A percentile compares a stretch with the other conserved stretches of the same genome.
Evolutionary conservation across 2,888 invertebrate genomes (phyloP).

Genomic region (Polydrusus tereticollis): DNA sequence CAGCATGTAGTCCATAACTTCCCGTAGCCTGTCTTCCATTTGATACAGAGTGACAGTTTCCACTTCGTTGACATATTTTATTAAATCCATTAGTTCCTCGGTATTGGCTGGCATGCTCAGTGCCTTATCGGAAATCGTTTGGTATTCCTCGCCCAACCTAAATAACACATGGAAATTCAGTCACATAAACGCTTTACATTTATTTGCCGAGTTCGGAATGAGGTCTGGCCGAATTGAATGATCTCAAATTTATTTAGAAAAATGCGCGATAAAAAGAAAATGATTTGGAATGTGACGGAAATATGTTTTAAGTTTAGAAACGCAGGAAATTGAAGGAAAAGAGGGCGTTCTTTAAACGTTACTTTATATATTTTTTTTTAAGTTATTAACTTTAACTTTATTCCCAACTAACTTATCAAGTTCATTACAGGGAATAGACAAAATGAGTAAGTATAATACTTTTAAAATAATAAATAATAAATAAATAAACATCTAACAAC

Average conservation of each 20-base stretch:
- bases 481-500: no score
- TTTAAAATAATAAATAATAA: no score
- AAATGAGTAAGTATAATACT: no score
- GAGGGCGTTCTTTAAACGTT: no score
- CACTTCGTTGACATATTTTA: conserved; percentile 81
- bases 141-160: conserved; percentile 88
- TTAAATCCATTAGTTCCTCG: conserved; percentile 86
- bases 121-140: conserved; percentile 82
- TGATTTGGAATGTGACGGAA: not conserved
- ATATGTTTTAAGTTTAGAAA: no score
- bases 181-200: not conserved
- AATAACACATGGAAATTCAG: conserved; percentile 10
- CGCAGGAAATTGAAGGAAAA: no score
- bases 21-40: conserved; percentile 82
- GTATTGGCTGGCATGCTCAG: conserved; percentile 86
- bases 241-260: not conserved
- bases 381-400: no score
- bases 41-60: conserved; percentile 78
- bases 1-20: conserved; percentile 78
- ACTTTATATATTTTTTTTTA: no score
- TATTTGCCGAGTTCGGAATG: not conserved
- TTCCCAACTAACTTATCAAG: no score
- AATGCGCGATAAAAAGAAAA: not conserved
- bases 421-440: no score
- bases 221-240: not conserved